Conservation (phyloP, 2,888 invertebrate genomes). For the Scaptomyza parva region DNA sequence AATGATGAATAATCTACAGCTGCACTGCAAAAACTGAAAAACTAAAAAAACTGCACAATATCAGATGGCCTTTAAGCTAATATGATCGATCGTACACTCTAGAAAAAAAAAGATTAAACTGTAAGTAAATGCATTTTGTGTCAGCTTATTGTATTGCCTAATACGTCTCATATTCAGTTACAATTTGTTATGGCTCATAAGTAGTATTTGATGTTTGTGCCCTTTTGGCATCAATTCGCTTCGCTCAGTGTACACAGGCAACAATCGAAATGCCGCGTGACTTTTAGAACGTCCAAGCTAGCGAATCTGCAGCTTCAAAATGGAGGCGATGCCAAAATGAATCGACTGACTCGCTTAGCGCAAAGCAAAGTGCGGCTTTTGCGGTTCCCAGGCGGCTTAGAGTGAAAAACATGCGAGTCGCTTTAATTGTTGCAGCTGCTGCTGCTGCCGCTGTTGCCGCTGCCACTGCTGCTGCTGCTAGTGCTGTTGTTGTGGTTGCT, state of each 20-base stretch:
- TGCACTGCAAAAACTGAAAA: slow-evolving; percentile 11
- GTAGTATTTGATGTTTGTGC: slow-evolving; percentile 11
- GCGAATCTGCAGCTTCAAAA: slow-evolving; percentile 54
- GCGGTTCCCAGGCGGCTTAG: slow-evolving; percentile 74
- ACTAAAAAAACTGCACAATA: background rate
- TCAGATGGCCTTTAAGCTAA: background rate
- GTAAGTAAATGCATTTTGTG: no score
- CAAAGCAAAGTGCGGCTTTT: slow-evolving; percentile 67
- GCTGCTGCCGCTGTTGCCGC: slow-evolving; percentile 60
- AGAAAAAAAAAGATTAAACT: background rate
- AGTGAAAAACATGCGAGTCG: slow-evolving; percentile 73
- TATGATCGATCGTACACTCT: background rate
- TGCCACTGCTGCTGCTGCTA: slow-evolving; percentile 58
- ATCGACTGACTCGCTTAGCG: slow-evolving; percentile 33
- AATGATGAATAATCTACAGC: slow-evolving; percentile 9
- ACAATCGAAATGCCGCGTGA: slow-evolving; percentile 49
- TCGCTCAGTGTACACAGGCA: slow-evolving; percentile 40
- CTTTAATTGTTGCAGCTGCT: slow-evolving; percentile 75
- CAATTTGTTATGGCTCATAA: background rate
- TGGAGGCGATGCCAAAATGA: slow-evolving; percentile 51
- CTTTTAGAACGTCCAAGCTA: slow-evolving; percentile 69
- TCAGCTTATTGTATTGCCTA: background rate
- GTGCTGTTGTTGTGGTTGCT: slow-evolving; percentile 65
- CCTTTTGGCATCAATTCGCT: slow-evolving; percentile 29
- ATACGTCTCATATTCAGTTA: background rate